Conservation (phyloP, 30 jellyfish, hydroid and myxozoan species). For the Phacellophora camtschatica region DNA sequence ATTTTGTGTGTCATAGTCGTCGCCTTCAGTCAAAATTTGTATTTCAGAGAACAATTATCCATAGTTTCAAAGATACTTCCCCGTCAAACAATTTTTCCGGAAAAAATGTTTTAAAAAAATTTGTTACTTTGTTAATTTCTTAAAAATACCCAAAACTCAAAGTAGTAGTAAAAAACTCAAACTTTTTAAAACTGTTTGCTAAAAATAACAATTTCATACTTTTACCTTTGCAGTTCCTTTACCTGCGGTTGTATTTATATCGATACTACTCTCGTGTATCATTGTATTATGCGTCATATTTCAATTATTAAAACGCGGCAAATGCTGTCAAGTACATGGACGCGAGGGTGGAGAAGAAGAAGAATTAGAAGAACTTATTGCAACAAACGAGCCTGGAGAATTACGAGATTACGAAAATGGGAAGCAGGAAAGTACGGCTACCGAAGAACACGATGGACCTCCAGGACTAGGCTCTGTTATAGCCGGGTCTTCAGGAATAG, state of each 20-base stretch:
- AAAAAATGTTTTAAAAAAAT: too few relatives aligned
- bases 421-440: constrained; percentile 3
- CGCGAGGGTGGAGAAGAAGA: constrained; percentile 66
- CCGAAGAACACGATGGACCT: constrained; percentile 33
- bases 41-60: too few relatives aligned
- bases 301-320: constrained; percentile 58
- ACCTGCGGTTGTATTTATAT: constrained; percentile 72
- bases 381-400: constrained; percentile 27
- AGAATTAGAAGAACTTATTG: constrained; percentile 25
- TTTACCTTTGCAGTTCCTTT: constrained; percentile 49
- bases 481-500: constrained; percentile 2
- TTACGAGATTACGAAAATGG: neutral
- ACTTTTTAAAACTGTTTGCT: neutral
- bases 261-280: constrained; percentile 40
- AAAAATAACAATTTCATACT: too few relatives aligned
- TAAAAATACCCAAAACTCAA: too few relatives aligned
- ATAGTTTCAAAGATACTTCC: too few relatives aligned
- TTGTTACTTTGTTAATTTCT: too few relatives aligned
- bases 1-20: too few relatives aligned
- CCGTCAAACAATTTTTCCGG: too few relatives aligned
- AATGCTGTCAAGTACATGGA: constrained; percentile 70
- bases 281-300: constrained; percentile 28
- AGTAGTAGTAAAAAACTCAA: neutral
- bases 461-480: neutral
- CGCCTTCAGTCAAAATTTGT: too few relatives aligned